These are phyloP conservation scores for Podarcis lilfordi DNA, from an alignment of 2,797 vertebrate species.

Conservation along the genomic window DNA sequence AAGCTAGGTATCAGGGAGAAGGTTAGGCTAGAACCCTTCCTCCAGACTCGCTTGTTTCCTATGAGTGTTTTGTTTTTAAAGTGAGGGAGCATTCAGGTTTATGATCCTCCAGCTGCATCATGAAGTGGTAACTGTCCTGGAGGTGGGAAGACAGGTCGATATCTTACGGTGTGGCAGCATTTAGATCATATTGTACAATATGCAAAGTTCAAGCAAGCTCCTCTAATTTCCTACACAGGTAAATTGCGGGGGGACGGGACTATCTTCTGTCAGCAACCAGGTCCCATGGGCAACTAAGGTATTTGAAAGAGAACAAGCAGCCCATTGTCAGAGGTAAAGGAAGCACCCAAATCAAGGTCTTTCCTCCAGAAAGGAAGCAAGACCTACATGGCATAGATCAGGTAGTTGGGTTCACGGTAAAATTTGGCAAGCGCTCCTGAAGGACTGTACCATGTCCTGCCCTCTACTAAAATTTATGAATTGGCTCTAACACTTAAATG, in stretches of 20 bases:
- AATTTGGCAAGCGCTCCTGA: not conserved
- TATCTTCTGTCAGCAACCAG: not conserved
- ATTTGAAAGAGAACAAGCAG: not conserved
- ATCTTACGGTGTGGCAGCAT: not conserved
- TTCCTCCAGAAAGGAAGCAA: slow-evolving; percentile 4
- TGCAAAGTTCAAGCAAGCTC: not conserved
- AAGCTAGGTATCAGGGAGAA: not conserved
- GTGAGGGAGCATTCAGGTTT: not conserved
- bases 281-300: not conserved
- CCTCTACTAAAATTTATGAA: not conserved
- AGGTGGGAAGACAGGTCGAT: not conserved
- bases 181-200: not conserved
- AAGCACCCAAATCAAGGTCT: not conserved
- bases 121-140: not conserved
- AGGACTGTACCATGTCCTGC: not conserved
- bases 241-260: not conserved
- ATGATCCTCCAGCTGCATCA: not conserved
- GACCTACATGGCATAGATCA: not conserved
- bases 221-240: not conserved
- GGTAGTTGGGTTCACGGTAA: not conserved
- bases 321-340: slow-evolving; percentile 13
- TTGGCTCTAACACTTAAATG: not conserved
- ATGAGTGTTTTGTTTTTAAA: not conserved
- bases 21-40: not conserved
- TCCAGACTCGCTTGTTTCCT: not conserved